Evolutionary conservation across 2,797 vertebrate genomes (phyloP), one percentile per base, ranked within the genome.

Genomic region (Notoglanidium macrostoma): DNA sequence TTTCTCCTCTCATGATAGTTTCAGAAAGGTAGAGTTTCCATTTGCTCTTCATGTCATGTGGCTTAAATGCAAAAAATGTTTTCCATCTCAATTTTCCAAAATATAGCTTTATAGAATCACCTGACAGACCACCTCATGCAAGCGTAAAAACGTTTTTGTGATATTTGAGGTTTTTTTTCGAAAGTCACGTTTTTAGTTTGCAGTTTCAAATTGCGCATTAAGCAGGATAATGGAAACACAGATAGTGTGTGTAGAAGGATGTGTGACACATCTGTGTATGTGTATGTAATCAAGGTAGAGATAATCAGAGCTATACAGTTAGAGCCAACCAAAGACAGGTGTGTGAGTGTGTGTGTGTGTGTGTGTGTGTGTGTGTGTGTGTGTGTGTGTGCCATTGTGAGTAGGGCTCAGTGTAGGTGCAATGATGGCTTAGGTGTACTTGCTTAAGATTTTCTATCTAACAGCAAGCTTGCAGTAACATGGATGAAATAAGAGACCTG

Each of bases 261-360:
- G 76, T 19, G 70, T 83, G 51, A 84, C 74, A 57, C 2, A 73
- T 80, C 51, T 83, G 35, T n/a, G 6, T 87, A 32, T 82, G 74
- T 76, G 85, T 84, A 70, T 86, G 68, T 77, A 76, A 81, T 85
- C 76, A 81, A 46, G 26, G 46, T 46, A 70, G 61, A 44, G 10
- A 40, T 40, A 70, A 82, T 83, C 26, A 70, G 32, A 83, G 46
- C 70, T 70, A 76, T 82, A 35, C 35, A 81, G 59, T 79, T 82
- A 85, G 23, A 61, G n/a, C 65, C 57, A 72, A 40, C 46, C 61
- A 79, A 87, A 86, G 63, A 74, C 74, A 80, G 40, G 8, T 78
- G n/a, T n/a, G 21, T 40, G 35, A 40, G 68, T 70, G 35, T 70
- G 32, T 70, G 7, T 70, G 17, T 17, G 29, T 35, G 65, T 35